phyloP scores from a whole-genome alignment of 2,888 invertebrate genomes.

The Macrophya alboannulata region DNA sequence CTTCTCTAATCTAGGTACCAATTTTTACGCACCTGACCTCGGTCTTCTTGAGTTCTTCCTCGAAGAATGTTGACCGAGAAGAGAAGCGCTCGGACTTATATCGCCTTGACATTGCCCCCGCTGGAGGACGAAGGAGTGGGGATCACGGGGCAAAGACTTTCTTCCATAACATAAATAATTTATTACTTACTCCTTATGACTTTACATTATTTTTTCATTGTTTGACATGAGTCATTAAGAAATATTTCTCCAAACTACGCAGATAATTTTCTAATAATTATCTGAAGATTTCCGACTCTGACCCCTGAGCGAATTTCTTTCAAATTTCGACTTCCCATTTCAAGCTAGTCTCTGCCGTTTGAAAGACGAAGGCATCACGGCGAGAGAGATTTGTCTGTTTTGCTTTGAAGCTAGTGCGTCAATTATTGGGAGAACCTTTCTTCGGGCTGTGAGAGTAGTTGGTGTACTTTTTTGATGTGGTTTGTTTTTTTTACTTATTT shows the following conservation, averaged over 20 bases:
- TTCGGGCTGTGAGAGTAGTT: constrained; percentile 49
- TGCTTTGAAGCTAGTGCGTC: constrained; percentile 29
- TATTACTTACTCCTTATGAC: constrained; percentile 30
- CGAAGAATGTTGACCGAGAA: constrained; percentile 74
- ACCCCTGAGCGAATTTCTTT: not conserved
- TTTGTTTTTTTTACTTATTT: not conserved
- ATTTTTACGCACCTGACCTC: constrained; percentile 28
- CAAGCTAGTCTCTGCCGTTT: not conserved
- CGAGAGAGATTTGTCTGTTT: constrained; percentile 49
- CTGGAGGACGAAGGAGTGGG: constrained; percentile 61
- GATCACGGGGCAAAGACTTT: constrained; percentile 52
- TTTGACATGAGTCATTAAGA: constrained; percentile 48
- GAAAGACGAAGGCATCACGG: not conserved
- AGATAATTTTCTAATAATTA: constrained; percentile 1
- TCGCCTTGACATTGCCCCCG: constrained; percentile 79
- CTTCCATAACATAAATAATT: constrained; percentile 52
- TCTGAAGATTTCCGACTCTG: not conserved
- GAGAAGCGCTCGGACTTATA: constrained; percentile 77
- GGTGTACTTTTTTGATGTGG: constrained; percentile 13
- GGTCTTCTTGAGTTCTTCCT: constrained; percentile 65
- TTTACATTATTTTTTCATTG: not conserved
- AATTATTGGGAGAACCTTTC: constrained; percentile 50
- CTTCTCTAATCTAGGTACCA: not conserved
- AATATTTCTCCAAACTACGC: constrained; percentile 8
- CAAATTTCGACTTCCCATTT: constrained; percentile 1